Base-by-base conservation (phyloP, 1,140 invertebrate genomes). In the Drosophila saltans region DNA sequence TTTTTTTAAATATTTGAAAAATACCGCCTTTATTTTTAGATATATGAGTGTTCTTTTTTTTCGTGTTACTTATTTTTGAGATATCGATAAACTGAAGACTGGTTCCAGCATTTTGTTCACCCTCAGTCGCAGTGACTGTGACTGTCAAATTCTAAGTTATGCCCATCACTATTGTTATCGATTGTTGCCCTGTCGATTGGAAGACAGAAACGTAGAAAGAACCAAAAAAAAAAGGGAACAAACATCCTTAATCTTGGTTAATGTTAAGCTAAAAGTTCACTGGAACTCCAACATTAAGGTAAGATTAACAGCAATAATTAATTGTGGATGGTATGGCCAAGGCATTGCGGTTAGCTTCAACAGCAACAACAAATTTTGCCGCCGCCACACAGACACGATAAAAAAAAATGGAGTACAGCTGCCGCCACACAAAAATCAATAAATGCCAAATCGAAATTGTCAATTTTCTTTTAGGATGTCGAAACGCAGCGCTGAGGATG, bases 401-500 rank as follows among this genome's bases (percentile, higher is more conserved):
- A 72, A 77, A 59, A 57, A 76, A 86, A 88, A 90, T 89, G 84
- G 84, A 85, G 85, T 90, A 90, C 84, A 89, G 85, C 52, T 36
- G 48, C 63, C 69, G 77, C 78, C 63, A 78, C 71, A 67, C 61
- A 78, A 71, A 89, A 89, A 89, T 89, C 85, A 81, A 89, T 84
- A 90, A 89, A 71, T 52, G 41, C 21, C 65, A 78, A 77, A 72
- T 41, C 66, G 40, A 72, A 71, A 39, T 59, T 66, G 69, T 69
- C 11, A 43, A 28, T 48, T 56, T 39, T 43, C 8, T 62, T 52
- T 52, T 57, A 89, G 68, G 66, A 96, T 96, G 95, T 95, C 96
- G 67, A 97, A 97, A 92, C 94, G 96, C 83, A 92, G 93, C 73
- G 95, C 94, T 72, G 95, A 95, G 55, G 94, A 94, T 73, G 94